phyloP scores from a whole-genome alignment of 2,888 invertebrate genomes.

The Meganola albula region DNA sequence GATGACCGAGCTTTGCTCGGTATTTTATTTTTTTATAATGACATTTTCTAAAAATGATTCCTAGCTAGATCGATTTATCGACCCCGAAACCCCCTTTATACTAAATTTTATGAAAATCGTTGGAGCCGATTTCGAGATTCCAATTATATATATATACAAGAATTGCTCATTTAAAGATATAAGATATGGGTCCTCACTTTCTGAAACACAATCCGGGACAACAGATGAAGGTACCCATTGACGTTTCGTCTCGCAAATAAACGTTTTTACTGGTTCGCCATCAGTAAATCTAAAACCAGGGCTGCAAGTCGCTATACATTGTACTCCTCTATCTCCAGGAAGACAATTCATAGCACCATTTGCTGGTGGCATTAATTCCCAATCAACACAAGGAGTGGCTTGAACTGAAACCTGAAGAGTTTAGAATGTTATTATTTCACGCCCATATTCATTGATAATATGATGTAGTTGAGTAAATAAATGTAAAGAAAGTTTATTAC shows the following conservation, averaged over 20 bases:
- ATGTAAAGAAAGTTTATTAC: slow-evolving; percentile 71
- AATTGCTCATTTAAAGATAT: too few relatives aligned
- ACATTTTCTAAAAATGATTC: too few relatives aligned
- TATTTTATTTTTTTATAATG: too few relatives aligned
- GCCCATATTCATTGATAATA: too few relatives aligned
- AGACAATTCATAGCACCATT: slow-evolving; percentile 93
- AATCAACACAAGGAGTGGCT: slow-evolving; percentile 95
- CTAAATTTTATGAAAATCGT: too few relatives aligned
- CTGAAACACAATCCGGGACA: slow-evolving; percentile 96
- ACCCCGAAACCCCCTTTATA: too few relatives aligned
- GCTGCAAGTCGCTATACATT: slow-evolving; percentile 93
- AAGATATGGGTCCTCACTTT: slow-evolving; percentile 85
- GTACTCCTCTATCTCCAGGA: slow-evolving; percentile 88
- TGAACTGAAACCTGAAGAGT: slow-evolving; percentile 89
- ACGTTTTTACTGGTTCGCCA: slow-evolving; percentile 91
- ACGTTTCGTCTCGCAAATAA: slow-evolving; percentile 87
- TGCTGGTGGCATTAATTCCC: slow-evolving; percentile 93
- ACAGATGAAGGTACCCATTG: slow-evolving; percentile 93
- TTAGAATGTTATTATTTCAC: too few relatives aligned
- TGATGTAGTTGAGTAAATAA: background rate
- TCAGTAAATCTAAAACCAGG: slow-evolving; percentile 94
- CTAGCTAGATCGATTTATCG: too few relatives aligned
- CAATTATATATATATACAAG: too few relatives aligned
- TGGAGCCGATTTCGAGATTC: too few relatives aligned
- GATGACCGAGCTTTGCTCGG: too few relatives aligned